These are phyloP conservation scores for Penaeus indicus DNA, from an alignment of 1,140 invertebrate genomes.

Conservation along the genomic window DNA sequence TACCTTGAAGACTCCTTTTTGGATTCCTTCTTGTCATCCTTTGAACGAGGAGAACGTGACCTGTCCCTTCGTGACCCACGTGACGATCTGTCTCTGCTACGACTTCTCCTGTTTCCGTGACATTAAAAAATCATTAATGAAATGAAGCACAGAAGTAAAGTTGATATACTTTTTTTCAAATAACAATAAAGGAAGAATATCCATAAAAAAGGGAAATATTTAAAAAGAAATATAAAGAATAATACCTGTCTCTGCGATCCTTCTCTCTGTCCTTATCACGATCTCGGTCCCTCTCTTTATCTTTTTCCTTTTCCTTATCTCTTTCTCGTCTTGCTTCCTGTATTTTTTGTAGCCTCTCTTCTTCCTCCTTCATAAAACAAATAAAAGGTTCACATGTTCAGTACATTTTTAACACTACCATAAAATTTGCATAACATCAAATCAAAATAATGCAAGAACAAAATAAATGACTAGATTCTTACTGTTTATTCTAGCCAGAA, in stretches of 20 bases:
- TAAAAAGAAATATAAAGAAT: no score
- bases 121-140: constrained; percentile 34
- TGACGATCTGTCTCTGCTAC: constrained; percentile 77
- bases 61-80: constrained; percentile 70
- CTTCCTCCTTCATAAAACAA: constrained; percentile 43
- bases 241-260: constrained; percentile 60
- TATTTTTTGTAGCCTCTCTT: constrained; percentile 59
- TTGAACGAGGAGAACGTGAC: constrained; percentile 62
- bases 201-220: no score
- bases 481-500: background rate
- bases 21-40: constrained; percentile 63
- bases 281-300: constrained; percentile 57
- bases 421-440: no score
- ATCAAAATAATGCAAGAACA: no score
- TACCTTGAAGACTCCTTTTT: constrained; percentile 60
- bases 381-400: background rate
- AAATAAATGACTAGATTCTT: no score
- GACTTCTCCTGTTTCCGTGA: constrained; percentile 77
- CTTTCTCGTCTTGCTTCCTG: constrained; percentile 57
- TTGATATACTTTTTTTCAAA: no score
- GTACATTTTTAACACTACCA: no score
- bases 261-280: constrained; percentile 58
- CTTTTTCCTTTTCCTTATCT: constrained; percentile 61
- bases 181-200: no score
- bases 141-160: background rate